A percentile compares a stretch with the other conserved stretches of the same genome.
Conservation (phyloP, 1,140 invertebrate species). For the Cheumatopsyche charites region DNA sequence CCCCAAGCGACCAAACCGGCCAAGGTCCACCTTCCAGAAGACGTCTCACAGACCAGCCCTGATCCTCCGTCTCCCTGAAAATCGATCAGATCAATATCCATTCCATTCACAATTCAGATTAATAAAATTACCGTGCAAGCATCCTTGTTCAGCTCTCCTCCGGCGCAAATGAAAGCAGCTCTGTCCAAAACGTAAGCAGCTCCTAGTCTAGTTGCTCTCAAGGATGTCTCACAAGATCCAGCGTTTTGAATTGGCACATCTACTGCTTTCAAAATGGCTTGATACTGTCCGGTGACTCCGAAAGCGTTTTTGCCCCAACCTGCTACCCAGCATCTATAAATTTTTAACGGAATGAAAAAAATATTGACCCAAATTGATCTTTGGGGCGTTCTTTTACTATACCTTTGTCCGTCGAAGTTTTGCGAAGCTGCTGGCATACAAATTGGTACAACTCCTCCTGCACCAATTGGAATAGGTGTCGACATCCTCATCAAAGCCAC, state of each 20-base stretch:
- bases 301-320: conserved; percentile 84
- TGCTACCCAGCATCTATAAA: conserved; percentile 70
- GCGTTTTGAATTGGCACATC: conserved; percentile 70
- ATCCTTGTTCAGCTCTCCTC: conserved; percentile 76
- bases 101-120: not conserved
- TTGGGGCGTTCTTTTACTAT: too few relatives aligned
- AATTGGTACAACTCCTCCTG: conserved; percentile 72
- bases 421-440: conserved; percentile 66
- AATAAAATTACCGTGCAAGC: conserved; percentile 66
- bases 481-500: conserved; percentile 69
- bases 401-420: conserved; percentile 66
- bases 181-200: conserved; percentile 65
- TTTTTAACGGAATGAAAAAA: conserved; percentile 9
- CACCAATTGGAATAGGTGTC: conserved; percentile 60
- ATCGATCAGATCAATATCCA: too few relatives aligned
- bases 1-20: conserved; percentile 79
- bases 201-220: conserved; percentile 70
- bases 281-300: conserved; percentile 66
- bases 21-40: conserved; percentile 62
- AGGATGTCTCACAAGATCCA: conserved; percentile 66
- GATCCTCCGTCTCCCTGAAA: conserved; percentile 76
- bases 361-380: conserved; percentile 26
- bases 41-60: conserved; percentile 70
- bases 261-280: conserved; percentile 70
- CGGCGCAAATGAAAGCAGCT: conserved; percentile 76